Conservation (phyloP, 2,113 vertebrate species). For the Mystacornis crossleyi region DNA sequence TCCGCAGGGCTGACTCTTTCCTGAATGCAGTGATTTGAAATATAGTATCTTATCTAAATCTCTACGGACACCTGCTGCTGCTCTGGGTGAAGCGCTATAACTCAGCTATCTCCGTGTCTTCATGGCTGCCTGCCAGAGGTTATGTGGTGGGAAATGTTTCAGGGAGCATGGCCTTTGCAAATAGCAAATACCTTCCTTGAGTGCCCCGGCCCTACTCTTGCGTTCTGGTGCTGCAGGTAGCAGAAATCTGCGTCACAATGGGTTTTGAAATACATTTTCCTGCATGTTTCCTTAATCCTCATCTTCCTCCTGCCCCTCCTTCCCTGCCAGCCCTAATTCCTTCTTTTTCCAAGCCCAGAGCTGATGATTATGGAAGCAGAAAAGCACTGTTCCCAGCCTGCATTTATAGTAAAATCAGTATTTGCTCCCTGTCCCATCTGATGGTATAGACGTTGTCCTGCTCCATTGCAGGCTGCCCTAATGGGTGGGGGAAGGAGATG, state of each 20-base stretch:
- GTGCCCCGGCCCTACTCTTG: not conserved
- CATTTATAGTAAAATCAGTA: not conserved
- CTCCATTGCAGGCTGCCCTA: not conserved
- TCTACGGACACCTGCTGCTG: constrained; percentile 20
- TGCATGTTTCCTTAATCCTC: not conserved
- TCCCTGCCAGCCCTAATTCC: not conserved
- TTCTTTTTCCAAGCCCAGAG: not conserved
- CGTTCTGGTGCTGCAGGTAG: not conserved
- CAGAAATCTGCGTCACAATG: not conserved
- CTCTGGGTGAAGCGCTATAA: not conserved
- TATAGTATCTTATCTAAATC: not conserved
- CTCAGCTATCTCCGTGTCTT: not conserved
- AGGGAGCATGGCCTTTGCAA: not conserved
- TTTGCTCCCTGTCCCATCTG: not conserved
- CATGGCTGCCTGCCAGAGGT: not conserved
- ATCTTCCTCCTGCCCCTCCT: no score
- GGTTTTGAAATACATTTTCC: not conserved
- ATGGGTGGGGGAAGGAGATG: not conserved
- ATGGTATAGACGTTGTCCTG: not conserved
- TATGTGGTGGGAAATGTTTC: not conserved
- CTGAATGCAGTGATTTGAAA: constrained; percentile 28
- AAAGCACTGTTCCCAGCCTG: not conserved
- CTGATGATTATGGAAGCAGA: not conserved
- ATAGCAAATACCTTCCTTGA: not conserved
- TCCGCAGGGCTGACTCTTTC: not conserved